Percentiles rank a stretch among this genome's conserved stretches.
Conservation (phyloP, 2,888 invertebrate species). For the Drosophila multiciliata region DNA sequence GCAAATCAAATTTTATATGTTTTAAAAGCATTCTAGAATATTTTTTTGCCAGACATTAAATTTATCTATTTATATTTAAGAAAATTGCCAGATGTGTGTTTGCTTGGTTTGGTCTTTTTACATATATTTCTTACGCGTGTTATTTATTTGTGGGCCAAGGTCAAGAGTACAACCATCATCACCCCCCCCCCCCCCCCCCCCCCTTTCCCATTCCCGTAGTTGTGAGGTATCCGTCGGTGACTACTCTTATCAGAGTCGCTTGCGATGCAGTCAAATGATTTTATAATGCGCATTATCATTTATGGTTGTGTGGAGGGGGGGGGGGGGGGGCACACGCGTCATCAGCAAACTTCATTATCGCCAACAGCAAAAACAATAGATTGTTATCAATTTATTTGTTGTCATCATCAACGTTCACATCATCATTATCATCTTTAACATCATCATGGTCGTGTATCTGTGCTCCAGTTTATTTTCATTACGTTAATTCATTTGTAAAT, state of each 20-base stretch:
- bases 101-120: not conserved
- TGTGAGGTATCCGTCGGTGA: not conserved
- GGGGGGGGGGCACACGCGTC: conserved; percentile 47
- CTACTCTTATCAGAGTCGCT: conserved; percentile 40
- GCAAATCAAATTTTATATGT: not conserved
- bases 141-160: conserved; percentile 58
- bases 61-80: not conserved
- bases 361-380: not conserved
- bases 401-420: conserved; percentile 16
- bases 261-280: conserved; percentile 39
- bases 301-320: too few species aligned
- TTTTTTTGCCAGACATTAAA: not conserved
- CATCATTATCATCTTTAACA: conserved; percentile 13
- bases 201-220: too few species aligned
- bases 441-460: conserved; percentile 46
- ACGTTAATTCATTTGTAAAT: conserved; percentile 80
- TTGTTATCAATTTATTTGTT: conserved; percentile 11
- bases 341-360: conserved; percentile 34
- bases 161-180: conserved; percentile 31
- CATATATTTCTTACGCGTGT: conserved; percentile 3
- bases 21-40: not conserved
- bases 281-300: conserved; percentile 57
- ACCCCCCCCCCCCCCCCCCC: not conserved
- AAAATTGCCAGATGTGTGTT: conserved; percentile 14
- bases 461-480: conserved; percentile 74